These are phyloP conservation scores for Lagria hirta DNA, from an alignment of 2,888 invertebrate genomes.

Conservation along the genomic window DNA sequence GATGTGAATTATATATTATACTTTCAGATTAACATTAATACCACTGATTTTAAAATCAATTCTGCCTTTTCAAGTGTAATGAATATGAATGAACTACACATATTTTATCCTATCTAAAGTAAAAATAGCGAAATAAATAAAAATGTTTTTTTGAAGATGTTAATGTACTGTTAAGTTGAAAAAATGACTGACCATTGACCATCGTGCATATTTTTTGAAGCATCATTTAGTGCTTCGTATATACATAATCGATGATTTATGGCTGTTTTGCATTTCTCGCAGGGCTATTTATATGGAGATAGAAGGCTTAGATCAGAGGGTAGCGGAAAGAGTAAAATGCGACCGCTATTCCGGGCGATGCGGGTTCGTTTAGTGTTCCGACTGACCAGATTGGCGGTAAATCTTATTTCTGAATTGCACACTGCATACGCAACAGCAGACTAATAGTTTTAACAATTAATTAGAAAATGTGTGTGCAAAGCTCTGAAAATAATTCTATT, in stretches of 20 bases:
- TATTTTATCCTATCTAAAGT: too few species aligned
- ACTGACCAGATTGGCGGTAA: slow-evolving; percentile 26
- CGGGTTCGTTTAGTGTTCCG: slow-evolving; percentile 26
- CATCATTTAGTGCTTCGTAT: slow-evolving; percentile 44
- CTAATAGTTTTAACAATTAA: slow-evolving; percentile 22
- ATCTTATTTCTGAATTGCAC: slow-evolving; percentile 17
- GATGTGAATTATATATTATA: too few species aligned
- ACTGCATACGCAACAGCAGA: slow-evolving; percentile 4
- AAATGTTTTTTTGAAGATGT: too few species aligned
- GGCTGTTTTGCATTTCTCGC: slow-evolving; percentile 24
- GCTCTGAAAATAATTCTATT: slow-evolving; percentile 26
- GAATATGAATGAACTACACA: too few species aligned
- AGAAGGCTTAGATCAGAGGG: slow-evolving; percentile 20
- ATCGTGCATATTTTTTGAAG: slow-evolving; percentile 49
- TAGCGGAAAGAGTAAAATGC: slow-evolving; percentile 22
- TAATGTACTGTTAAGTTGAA: slow-evolving; percentile 16
- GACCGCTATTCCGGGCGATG: slow-evolving; percentile 26
- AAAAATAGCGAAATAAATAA: too few species aligned
- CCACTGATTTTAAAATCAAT: too few species aligned
- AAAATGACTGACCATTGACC: slow-evolving; percentile 27
- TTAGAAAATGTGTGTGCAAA: slow-evolving; percentile 29
- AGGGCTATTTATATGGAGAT: slow-evolving; percentile 25
- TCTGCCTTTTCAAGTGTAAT: too few species aligned
- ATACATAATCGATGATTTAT: slow-evolving; percentile 28
- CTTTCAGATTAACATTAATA: too few species aligned